Base-by-base conservation (phyloP, 2,888 invertebrate genomes). In the Willowsia nigromaculata region DNA sequence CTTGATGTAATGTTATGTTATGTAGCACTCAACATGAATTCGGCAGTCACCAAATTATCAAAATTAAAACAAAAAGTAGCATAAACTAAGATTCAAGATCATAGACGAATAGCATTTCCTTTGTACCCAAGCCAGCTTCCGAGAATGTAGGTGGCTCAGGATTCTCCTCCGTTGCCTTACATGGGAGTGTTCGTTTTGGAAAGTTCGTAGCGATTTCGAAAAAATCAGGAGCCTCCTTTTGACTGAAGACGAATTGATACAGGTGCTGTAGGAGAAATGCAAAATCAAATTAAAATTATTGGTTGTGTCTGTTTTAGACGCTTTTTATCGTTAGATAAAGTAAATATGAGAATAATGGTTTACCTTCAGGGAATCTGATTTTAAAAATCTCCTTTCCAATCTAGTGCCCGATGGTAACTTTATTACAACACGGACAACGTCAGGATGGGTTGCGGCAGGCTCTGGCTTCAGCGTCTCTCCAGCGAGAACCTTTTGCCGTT, bases 171-270 rank as follows among this genome's bases (percentile, higher is more conserved):
- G 92, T 91, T 1, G 96, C 96, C 68, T 94, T 94, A 93, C 96
- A 96, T 4, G 96, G 95, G 84, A 99, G 94, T 90, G 97, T 96
- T 91, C 97, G 96, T 93, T 98, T 97, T 0, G 99, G 99, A 94
- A 98, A 99, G 94, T 98, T 99, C 91, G 98, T 98, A 76, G 98
- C 97, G 91, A 99, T 98, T 95, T 99, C 98, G 94, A 99, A 99
- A 93, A 96, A 96, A 93, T 98, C 96, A 0, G 99, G 99, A 15
- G 99, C 96, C 93, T 96, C 96, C 4, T 98, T 97, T 94, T 99
- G 98, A 93, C 98, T 98, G 94, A 99, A 98, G 92, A 99, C 97
- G 94, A 97, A 99, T 94, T 98, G 97, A 94, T 98, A 98, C 91
- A 99, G 95, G 93, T 97, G 97, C 98, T 99, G 95, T 43, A 95